Conservation (phyloP, 2,797 vertebrate species). For the Galago senegalensis region DNA sequence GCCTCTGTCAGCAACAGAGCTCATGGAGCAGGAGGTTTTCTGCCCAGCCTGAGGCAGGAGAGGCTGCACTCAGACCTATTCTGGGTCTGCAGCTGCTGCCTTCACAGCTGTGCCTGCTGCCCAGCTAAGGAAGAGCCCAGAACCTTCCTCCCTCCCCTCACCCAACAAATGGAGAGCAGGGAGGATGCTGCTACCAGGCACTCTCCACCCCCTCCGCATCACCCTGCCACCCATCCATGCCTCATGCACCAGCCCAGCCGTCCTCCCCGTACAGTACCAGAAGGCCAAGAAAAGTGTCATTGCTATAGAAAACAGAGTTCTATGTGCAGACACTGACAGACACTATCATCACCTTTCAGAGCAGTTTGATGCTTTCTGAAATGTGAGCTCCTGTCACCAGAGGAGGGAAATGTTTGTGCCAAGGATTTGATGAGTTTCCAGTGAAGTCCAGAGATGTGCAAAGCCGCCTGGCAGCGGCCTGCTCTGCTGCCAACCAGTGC, state of each 20-base stretch:
- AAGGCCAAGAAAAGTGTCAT: neutral
- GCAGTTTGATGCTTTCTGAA: neutral
- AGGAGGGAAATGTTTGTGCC: slow-evolving; percentile 1
- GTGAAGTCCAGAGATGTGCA: neutral
- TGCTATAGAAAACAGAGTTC: neutral
- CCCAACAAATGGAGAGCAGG: neutral
- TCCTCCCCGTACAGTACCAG: neutral
- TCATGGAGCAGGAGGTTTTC: neutral
- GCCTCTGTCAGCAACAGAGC: neutral
- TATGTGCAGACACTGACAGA: neutral
- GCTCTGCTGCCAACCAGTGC: neutral
- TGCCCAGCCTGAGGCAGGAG: neutral
- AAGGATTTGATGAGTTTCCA: slow-evolving; percentile 35
- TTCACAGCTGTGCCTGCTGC: neutral
- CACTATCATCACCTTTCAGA: neutral
- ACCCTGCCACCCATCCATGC: too few relatives aligned
- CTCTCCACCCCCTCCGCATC: neutral
- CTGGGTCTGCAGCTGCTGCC: slow-evolving; percentile 50
- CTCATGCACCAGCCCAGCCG: neutral
- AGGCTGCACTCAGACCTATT: neutral
- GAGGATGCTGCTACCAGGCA: neutral
- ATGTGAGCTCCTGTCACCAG: neutral
- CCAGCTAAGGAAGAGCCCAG: slow-evolving; percentile 37
- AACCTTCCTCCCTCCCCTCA: neutral
- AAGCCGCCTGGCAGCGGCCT: slow-evolving; percentile 14